Percentiles rank a stretch among this genome's conserved stretches.
These are phyloP conservation scores for Nestor notabilis DNA, from an alignment of 2,113 vertebrate genomes.

Conservation along the genomic window DNA sequence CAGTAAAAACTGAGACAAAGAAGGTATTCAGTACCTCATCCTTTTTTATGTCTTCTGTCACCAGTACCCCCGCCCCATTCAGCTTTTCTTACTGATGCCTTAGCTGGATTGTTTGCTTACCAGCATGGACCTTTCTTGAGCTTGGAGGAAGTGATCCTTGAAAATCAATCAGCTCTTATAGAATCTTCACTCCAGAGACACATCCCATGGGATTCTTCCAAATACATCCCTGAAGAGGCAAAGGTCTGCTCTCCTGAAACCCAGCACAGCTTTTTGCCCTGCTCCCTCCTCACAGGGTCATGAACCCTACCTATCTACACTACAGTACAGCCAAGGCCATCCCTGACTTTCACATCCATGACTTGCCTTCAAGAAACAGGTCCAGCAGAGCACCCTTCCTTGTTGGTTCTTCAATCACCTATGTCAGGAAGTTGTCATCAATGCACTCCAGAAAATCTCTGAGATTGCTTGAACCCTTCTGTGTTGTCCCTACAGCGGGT, in stretches of 20 bases:
- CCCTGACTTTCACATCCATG: not conserved
- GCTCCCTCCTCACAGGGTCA: too few species aligned
- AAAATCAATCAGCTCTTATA: not conserved
- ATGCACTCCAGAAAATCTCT: not conserved
- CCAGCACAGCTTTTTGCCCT: not conserved
- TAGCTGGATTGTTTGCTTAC: not conserved
- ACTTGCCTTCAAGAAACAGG: not conserved
- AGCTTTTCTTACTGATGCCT: not conserved
- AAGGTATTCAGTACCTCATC: not conserved
- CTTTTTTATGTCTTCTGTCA: not conserved
- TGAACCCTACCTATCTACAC: not conserved
- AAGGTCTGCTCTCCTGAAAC: not conserved
- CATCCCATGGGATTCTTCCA: not conserved
- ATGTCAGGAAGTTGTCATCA: not conserved
- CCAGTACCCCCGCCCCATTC: rapidly evolving
- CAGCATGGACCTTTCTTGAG: not conserved
- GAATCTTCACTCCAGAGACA: not conserved
- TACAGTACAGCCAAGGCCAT: not conserved
- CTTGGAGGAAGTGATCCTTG: not conserved
- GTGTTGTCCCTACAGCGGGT: not conserved
- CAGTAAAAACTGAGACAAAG: not conserved
- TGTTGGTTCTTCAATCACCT: not conserved
- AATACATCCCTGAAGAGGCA: not conserved
- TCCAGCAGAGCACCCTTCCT: not conserved
- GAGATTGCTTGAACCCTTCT: not conserved